Conservation (phyloP, 2,797 vertebrate genomes). For the Protosalanx chinensis region DNA sequence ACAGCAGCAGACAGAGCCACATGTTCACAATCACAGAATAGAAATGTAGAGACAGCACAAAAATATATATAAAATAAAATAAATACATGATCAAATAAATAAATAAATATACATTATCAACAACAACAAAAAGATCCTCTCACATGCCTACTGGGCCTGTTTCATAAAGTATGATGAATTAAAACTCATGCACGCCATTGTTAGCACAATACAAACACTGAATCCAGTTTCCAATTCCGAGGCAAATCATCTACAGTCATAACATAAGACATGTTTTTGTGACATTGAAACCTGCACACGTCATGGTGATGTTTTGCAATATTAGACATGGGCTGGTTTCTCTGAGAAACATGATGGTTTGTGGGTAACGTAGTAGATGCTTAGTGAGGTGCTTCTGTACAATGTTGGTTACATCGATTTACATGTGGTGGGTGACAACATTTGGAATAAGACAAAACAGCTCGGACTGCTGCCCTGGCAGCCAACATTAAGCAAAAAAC, state of each 20-base stretch:
- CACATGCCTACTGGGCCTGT: slow-evolving; percentile 55
- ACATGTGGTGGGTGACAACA: slow-evolving; percentile 38
- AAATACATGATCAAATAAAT: slow-evolving; percentile 53
- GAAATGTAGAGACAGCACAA: slow-evolving; percentile 55
- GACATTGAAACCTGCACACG: slow-evolving; percentile 3
- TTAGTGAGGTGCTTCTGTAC: slow-evolving; percentile 32
- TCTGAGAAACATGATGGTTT: neutral
- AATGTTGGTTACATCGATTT: slow-evolving; percentile 6
- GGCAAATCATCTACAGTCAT: slow-evolving; percentile 36
- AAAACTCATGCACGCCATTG: slow-evolving; percentile 26
- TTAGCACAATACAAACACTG: slow-evolving; percentile 10
- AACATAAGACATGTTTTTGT: slow-evolving; percentile 40
- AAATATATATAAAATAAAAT: slow-evolving; percentile 38
- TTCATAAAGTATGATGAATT: slow-evolving; percentile 21
- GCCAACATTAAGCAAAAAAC: slow-evolving; percentile 12
- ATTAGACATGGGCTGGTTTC: neutral
- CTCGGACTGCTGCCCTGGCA: slow-evolving; percentile 5
- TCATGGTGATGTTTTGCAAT: neutral
- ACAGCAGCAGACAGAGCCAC: slow-evolving; percentile 21
- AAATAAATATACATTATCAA: slow-evolving; percentile 45
- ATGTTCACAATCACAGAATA: slow-evolving; percentile 19
- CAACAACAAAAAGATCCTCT: slow-evolving; percentile 15
- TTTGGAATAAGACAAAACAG: slow-evolving; percentile 37
- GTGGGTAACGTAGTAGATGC: neutral
- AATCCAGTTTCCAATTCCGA: slow-evolving; percentile 29